These are phyloP conservation scores for Gila orcuttii DNA, from an alignment of 2,113 vertebrate genomes.

Conservation along the genomic window DNA sequence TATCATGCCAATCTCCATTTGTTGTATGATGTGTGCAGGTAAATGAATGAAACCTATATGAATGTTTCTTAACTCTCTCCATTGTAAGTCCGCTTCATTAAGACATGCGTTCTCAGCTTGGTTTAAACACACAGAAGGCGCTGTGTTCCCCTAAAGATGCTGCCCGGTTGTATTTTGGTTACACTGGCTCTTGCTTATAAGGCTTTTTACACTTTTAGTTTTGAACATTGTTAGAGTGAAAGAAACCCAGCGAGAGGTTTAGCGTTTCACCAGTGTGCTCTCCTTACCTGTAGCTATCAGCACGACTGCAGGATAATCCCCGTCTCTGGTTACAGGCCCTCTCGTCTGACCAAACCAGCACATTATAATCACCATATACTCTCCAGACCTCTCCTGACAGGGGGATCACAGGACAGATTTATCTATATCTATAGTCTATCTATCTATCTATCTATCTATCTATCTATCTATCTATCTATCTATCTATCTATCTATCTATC, in stretches of 20 bases:
- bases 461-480: too few species aligned
- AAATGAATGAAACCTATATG: not conserved
- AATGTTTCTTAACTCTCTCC: not conserved
- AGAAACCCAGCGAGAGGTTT: constrained; percentile 53
- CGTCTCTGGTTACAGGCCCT: constrained; percentile 69
- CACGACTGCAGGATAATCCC: constrained; percentile 61
- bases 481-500: not conserved
- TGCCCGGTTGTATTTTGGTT: not conserved
- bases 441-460: too few species aligned
- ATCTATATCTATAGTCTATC: too few species aligned
- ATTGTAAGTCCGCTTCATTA: not conserved
- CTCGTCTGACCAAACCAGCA: constrained; percentile 68
- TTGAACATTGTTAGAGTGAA: constrained; percentile 60
- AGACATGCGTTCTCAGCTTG: too few species aligned
- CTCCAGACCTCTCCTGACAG: constrained; percentile 31
- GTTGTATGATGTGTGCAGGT: not conserved
- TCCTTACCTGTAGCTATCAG: constrained; percentile 71
- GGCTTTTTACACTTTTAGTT: constrained; percentile 65
- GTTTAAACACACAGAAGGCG: not conserved
- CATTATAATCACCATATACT: constrained; percentile 61
- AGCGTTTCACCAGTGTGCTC: constrained; percentile 70
- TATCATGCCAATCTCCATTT: not conserved
- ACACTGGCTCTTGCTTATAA: constrained; percentile 16
- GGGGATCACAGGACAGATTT: not conserved
- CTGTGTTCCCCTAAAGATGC: too few species aligned